Evolutionary conservation across 2,113 vertebrate species (phyloP), one percentile per base, ranked within the genome.

Genomic region (Macroglossus sobrinus): DNA sequence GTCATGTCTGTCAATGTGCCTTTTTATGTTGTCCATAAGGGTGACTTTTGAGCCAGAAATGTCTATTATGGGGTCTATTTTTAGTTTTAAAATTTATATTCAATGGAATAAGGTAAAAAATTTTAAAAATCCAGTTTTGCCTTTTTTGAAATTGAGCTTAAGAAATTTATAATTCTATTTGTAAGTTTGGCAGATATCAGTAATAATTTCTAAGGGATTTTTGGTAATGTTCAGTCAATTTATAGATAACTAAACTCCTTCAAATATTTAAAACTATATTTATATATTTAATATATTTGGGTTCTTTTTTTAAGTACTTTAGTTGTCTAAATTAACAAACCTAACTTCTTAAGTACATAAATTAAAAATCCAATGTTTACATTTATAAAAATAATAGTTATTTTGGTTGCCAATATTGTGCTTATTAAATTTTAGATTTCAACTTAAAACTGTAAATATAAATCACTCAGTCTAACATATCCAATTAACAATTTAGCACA

Each of bases 351-450:
- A 87, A 35, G 45, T 13, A 0, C 3, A 89, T 16, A 94, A 69
- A 35, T 72, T 26, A 53, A 93, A 69, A 71, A 63, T 38, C 1
- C 22, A 95, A 5, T 63, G 61, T 53, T 69, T 75, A 84, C 26
- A 59, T 78, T 84, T 40, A 50, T 40, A 80, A 59, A 50, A 63
- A 84, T 3, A 92, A 69, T 78, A 72, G 10, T 89, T 84, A 57
- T 88, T 84, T 91, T 82, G 61, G 8, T 50, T 89, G 69, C 19
- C 55, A 88, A 66, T 59, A 38, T n/a, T 45, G 13, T 45, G 16
- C 16, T 79, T 85, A 94, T 79, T 85, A 94, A 85, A 92, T 10
- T 92, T 89, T 43, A 91, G 30, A 72, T 87, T 97, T 93, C 53
- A 95, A 88, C 8, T 81, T 91, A 78, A 94, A 78, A 69, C 30